Conservation (phyloP, 2,888 invertebrate species). For the Thereva unica region DNA sequence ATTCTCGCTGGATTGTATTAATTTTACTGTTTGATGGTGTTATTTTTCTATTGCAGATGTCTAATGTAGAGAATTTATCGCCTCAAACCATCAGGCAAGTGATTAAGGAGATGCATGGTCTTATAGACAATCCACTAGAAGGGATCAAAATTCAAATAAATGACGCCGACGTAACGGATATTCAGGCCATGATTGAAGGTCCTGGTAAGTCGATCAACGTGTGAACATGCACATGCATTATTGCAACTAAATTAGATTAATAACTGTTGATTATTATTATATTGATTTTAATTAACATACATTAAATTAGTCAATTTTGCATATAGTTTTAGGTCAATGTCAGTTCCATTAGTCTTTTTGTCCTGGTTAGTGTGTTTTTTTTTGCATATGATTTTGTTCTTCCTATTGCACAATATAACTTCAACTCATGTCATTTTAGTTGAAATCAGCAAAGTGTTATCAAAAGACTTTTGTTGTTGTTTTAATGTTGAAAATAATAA, state of each 20-base stretch:
- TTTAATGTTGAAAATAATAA: too few species aligned
- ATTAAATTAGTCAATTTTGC: too few species aligned
- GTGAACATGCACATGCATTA: slow-evolving; percentile 11
- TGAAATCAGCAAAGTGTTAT: too few species aligned
- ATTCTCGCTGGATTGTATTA: slow-evolving; percentile 1
- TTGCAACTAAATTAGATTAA: slow-evolving; percentile 31
- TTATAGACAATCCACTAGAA: slow-evolving; percentile 83
- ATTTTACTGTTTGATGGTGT: background rate
- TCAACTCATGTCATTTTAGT: too few species aligned
- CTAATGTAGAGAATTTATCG: slow-evolving; percentile 92
- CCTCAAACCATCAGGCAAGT: slow-evolving; percentile 89
- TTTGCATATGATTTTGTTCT: too few species aligned
- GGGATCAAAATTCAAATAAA: slow-evolving; percentile 88
- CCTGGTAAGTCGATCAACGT: slow-evolving; percentile 64
- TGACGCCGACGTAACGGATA: slow-evolving; percentile 92
- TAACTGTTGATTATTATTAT: background rate
- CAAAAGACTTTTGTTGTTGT: too few species aligned
- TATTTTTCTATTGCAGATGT: slow-evolving; percentile 63
- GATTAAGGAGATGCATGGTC: slow-evolving; percentile 83
- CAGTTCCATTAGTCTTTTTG: slow-evolving; percentile 5
- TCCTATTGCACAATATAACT: too few species aligned
- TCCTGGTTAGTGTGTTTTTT: slow-evolving; percentile 2
- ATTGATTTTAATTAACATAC: too few species aligned
- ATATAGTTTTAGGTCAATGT: slow-evolving; percentile 13
- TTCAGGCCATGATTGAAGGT: slow-evolving; percentile 89